phyloP scores from a whole-genome alignment of 2,797 vertebrate species.

The Emydoidea blandingii region DNA sequence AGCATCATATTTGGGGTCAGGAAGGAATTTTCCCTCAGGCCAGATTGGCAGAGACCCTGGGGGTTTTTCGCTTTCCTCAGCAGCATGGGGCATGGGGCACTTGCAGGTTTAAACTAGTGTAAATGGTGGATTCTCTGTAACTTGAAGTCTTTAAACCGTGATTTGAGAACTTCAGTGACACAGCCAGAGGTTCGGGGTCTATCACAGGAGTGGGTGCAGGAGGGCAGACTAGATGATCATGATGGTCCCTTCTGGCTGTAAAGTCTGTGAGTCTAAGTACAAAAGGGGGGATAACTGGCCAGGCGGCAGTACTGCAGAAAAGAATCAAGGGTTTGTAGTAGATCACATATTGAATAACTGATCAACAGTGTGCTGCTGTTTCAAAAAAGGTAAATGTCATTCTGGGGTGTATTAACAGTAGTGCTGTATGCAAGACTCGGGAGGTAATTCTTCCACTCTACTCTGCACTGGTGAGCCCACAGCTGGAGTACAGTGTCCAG shows the following conservation, averaged over 20 bases:
- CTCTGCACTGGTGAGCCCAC: neutral
- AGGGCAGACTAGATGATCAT: neutral
- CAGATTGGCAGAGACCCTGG: neutral
- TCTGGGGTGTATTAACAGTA: neutral
- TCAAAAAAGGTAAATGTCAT: neutral
- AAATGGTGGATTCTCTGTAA: neutral
- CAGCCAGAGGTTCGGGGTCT: too few species aligned
- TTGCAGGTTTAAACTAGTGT: neutral
- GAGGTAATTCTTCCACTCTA: neutral
- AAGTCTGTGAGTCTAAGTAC: neutral
- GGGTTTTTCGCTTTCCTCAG: too few species aligned
- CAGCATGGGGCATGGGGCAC: too few species aligned
- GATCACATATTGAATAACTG: neutral
- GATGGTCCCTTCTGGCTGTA: neutral
- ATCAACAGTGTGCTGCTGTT: too few species aligned
- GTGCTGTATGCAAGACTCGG: too few species aligned
- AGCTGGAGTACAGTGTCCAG: neutral
- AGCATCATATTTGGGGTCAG: too few species aligned
- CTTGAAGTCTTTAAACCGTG: too few species aligned
- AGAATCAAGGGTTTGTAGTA: too few species aligned
- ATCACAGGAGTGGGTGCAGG: too few species aligned
- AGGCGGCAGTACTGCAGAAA: neutral
- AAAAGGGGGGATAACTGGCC: neutral
- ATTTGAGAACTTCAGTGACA: too few species aligned
- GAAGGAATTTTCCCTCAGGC: neutral